Percentiles rank a stretch among this genome's conserved stretches.
Conservation (phyloP, 2,797 vertebrate genomes). For the Xerus rutilus region DNA sequence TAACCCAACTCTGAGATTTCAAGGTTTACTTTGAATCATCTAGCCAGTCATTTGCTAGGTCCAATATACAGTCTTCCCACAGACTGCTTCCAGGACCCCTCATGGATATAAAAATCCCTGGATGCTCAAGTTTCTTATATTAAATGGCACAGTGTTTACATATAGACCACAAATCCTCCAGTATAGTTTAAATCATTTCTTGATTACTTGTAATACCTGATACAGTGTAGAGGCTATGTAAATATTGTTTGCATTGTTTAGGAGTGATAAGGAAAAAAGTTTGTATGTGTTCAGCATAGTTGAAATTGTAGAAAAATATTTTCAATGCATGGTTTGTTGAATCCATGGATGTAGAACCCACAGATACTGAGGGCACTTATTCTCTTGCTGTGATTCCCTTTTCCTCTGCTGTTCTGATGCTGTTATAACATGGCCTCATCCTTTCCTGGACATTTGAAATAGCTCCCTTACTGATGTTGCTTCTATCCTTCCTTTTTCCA, state of each 20-base stretch:
- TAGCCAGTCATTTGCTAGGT: background rate
- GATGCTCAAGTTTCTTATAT: background rate
- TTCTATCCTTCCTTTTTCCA: constrained; percentile 42
- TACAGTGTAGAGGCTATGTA: background rate
- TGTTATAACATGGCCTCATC: background rate
- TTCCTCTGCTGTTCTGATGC: background rate
- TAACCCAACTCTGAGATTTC: background rate
- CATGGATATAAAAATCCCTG: background rate
- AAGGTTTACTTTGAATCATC: constrained; percentile 7
- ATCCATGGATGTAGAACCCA: background rate
- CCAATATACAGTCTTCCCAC: background rate
- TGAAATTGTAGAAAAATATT: background rate
- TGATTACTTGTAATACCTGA: background rate
- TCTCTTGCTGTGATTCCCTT: background rate
- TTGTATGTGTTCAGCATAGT: background rate
- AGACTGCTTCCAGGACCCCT: background rate
- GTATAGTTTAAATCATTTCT: background rate
- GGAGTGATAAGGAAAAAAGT: background rate
- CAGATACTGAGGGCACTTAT: background rate
- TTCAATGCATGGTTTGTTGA: background rate
- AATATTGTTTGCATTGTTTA: background rate
- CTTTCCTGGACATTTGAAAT: constrained; percentile 7
- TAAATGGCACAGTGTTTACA: background rate
- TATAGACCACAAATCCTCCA: background rate
- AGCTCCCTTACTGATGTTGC: background rate